These are phyloP conservation scores for Micrasema longulum DNA, from an alignment of 1,140 invertebrate species.

Conservation along the genomic window DNA sequence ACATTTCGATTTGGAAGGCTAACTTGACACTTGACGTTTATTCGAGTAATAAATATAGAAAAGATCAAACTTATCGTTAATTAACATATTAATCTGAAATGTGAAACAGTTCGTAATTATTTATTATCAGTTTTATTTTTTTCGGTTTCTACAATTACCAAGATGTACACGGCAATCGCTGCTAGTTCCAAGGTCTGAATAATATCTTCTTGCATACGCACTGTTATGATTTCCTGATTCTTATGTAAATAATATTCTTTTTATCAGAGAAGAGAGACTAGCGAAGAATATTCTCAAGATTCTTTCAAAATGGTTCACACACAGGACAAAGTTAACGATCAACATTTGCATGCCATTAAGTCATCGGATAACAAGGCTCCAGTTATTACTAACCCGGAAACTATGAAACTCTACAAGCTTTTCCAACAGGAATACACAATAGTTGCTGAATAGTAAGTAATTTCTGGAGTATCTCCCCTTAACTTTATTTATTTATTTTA, in stretches of 20 bases:
- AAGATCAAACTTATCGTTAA: no score
- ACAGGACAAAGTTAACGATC: slow-evolving; percentile 25
- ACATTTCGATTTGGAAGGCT: no score
- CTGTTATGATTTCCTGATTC: slow-evolving; percentile 14
- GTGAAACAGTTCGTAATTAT: slow-evolving; percentile 13
- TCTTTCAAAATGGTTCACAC: slow-evolving; percentile 25
- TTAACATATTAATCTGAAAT: no score
- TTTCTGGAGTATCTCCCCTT: no score
- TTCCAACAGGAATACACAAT: slow-evolving; percentile 54
- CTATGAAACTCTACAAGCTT: slow-evolving; percentile 46
- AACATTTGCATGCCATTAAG: slow-evolving; percentile 25
- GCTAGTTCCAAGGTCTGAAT: slow-evolving; percentile 42
- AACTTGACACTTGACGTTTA: no score
- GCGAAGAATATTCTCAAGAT: slow-evolving; percentile 35
- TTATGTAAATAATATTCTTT: slow-evolving; percentile 26
- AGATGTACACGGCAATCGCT: slow-evolving; percentile 45
- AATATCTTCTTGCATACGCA: slow-evolving; percentile 16
- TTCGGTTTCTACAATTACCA: neutral
- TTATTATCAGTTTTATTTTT: slow-evolving; percentile 12
- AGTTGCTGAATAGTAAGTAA: slow-evolving; percentile 53
- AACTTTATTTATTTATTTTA: no score
- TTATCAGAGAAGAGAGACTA: slow-evolving; percentile 34
- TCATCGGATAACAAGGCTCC: slow-evolving; percentile 25
- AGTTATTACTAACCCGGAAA: slow-evolving; percentile 20
- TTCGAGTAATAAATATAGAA: no score